Base-by-base conservation (phyloP, 2,797 vertebrate species). In the Oreochromis mossambicus region DNA sequence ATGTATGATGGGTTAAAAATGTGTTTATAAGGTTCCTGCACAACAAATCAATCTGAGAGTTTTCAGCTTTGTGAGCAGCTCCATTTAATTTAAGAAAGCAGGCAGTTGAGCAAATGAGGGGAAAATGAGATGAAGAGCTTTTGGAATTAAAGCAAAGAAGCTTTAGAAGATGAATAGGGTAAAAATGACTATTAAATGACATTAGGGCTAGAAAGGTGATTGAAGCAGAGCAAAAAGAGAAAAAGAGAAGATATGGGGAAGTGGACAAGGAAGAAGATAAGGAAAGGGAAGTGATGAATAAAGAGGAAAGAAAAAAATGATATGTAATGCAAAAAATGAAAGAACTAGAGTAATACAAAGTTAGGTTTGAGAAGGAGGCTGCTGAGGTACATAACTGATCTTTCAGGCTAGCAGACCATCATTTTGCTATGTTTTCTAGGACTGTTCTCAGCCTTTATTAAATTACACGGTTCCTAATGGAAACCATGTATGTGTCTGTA, bases 381-480 rank as follows among this genome's bases (percentile, higher is more conserved):
- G 19, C 73, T n/a, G 50, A 78, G 15, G 56, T 41, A 77, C 76
- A 12, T 38, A 66, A 70, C 41, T 81, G 63, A 85, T 89, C 84
- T 90, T 83, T 83, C 87, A 83, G 73, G 52, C 79, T 80, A 55
- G 83, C 82, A 89, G 90, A 92, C 43, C 84, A 81, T 87, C 86
- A 70, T 87, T 83, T 84, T 87, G 84, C 80, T 82, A 77, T 76
- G 86, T 87, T 90, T 87, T 92, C 87, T 89, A 82, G 90, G 86
- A 82, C 84, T 89, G 86, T 93, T 94, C 89, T 87, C 88, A 87
- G 81, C 79, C 32, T 70, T 94, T 92, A 96, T 94, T 94, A 84
- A 94, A 95, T 95, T 91, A 96, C 91, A 93, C 43, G 89, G 82
- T 79, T 87, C 79, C 88, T 94, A 95, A 96, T 95, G 89, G 83